Conservation (phyloP, 2,113 vertebrate species). For the Odobenus rosmarus region DNA sequence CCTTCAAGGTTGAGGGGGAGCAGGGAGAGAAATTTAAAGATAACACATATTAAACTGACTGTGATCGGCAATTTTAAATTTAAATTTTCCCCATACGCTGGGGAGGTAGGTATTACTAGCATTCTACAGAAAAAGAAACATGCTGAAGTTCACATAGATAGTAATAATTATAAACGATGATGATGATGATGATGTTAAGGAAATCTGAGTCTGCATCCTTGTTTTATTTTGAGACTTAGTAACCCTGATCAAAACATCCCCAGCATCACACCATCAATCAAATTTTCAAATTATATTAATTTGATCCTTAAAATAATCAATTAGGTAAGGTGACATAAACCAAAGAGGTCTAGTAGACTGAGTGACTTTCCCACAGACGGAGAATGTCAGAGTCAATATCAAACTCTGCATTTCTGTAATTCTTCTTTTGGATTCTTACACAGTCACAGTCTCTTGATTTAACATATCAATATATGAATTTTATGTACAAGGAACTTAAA, state of each 20-base stretch:
- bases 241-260: neutral
- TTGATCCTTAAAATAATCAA: neutral
- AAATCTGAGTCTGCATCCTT: neutral
- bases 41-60: neutral
- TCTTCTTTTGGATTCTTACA: neutral
- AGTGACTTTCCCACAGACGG: neutral
- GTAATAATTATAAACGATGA: neutral
- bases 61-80: neutral
- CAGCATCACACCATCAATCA: neutral
- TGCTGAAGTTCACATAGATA: neutral
- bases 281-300: neutral
- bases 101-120: neutral
- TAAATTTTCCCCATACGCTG: neutral
- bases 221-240: neutral
- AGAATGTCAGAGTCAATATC: neutral
- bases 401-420: neutral
- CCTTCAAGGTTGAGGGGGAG: neutral
- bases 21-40: neutral
- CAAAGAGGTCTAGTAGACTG: neutral
- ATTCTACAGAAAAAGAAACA: neutral
- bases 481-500: neutral
- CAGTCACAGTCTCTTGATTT: neutral
- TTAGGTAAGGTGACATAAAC: neutral
- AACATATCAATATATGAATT: neutral
- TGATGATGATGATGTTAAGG: neutral